Percentiles rank a stretch among this genome's conserved stretches.
Evolutionary conservation across 2,888 invertebrate genomes (phyloP).

Genomic region (Orthosia gracilis): DNA sequence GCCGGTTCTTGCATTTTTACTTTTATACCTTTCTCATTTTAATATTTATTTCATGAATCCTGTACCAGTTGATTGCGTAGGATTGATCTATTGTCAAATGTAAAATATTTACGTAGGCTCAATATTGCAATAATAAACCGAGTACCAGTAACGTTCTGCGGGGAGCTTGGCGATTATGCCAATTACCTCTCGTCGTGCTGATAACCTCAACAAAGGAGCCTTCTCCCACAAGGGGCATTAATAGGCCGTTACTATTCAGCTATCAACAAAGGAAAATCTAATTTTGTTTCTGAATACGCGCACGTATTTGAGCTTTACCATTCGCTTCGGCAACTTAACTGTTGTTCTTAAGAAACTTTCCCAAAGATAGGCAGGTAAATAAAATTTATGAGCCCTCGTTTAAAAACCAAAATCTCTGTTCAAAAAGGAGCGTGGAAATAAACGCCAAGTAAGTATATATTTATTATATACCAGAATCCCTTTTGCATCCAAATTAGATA

Average conservation of each 20-base stretch:
- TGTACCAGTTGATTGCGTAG: neutral
- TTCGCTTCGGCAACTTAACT: constrained; percentile 46
- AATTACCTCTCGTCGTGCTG: constrained; percentile 60
- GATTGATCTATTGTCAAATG: neutral
- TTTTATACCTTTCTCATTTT: neutral
- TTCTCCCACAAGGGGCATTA: constrained; percentile 51
- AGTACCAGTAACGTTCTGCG: constrained; percentile 37
- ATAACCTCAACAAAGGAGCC: constrained; percentile 62
- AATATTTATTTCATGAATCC: neutral
- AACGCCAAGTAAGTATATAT: neutral
- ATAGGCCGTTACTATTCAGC: constrained; percentile 61
- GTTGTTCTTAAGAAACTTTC: constrained; percentile 42
- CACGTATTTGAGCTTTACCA: constrained; percentile 49
- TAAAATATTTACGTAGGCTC: neutral
- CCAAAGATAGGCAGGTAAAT: constrained; percentile 31
- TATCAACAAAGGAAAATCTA: constrained; percentile 61
- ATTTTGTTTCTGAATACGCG: constrained; percentile 56
- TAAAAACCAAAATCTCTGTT: constrained; percentile 5
- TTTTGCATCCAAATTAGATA: neutral
- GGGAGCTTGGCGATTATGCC: constrained; percentile 46
- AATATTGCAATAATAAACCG: constrained; percentile 25
- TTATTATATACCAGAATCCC: neutral
- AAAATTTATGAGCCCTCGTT: constrained; percentile 25
- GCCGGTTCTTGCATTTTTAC: neutral
- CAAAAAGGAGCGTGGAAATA: neutral